Evolutionary conservation across 2,797 vertebrate species (phyloP), one percentile per base, ranked within the genome.

Genomic region (Sciaenops ocellatus): DNA sequence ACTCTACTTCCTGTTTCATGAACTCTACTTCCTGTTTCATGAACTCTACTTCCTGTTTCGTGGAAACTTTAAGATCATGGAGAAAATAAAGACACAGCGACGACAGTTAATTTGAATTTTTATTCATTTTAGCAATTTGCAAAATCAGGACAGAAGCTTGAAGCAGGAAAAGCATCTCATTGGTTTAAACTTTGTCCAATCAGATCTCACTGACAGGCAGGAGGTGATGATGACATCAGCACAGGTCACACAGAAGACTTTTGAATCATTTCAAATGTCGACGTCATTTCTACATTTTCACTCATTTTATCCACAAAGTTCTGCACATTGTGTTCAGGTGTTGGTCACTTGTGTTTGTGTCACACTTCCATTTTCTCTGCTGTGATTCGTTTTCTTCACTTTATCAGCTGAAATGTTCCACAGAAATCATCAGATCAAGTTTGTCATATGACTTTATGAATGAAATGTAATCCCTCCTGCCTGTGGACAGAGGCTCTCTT

Each of bases 101-200:
- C 1, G 22, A 54, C 5, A 12, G 5, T 54, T 22, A 15, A 26
- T 5, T 24, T 2, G 1, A 54, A 8, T 44, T 24, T 62, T 62
- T 46, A 62, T 62, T 46, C 0, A 11, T 46, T 46, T 44, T 5
- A 62, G 41, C 59, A 61, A 16, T 7, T 61, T 2, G 6, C 6
- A 26, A 10, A 26, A 9, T 62, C 0, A 44, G 41, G n/a, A 62
- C 22, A 46, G 60, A 26, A 46, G 60, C 60, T 61, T 15, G 16
- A 63, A 63, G 61, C 24, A 63, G 46, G 9, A 63, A 28, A n/a
- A 62, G 42, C 42, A 47, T 47, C 61, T 63, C 16, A 63, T 28
- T 47, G 24, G 42, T 28, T 28, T 20, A 63, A 28, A 63, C 61
- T 46, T 11, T 46, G 24, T 47, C 61, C 44, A 63, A 4, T 20